Evolutionary conservation across 2,888 invertebrate species (phyloP), one percentile per base, ranked within the genome.

Genomic region (Rosalia funebris): DNA sequence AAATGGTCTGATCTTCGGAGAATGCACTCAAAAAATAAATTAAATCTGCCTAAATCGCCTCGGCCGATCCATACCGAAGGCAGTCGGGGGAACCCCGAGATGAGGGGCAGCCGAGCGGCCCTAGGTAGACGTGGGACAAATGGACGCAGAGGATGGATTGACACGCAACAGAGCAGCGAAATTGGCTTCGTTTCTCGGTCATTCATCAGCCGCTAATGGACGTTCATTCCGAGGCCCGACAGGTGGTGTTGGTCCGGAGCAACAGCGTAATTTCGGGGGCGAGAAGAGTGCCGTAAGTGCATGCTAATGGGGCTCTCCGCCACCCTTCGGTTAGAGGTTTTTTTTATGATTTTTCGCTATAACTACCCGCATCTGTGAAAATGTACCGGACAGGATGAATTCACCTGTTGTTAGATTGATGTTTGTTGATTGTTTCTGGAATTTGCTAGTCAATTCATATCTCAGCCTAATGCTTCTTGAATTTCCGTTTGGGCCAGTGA

Each of bases 111-210:
- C 17, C 36, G 46, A 46, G 46, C 25, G 14, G 36, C 11, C 20
- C 34, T 37, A 36, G 47, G 45, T 32, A 47, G 55, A n/a, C n/a
- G 55, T 54, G 17, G 61, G 57, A 61, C 61, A 57, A 62, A 66
- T 60, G 56, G 52, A 57, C 63, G 62, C 47, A 52, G 55, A 39
- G 62, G 58, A 63, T 59, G 60, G 67, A 67, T 67, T 72, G 75
- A 71, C 75, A 73, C 71, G 76, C 75, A 75, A 75, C 75, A 75
- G 77, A 73, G 74, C 75, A 74, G 71, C 74, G 77, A 76, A 78
- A 79, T 79, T 78, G 78, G 77, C 77, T 78, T 76, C 77, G 77
- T 78, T 77, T 77, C 75, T 77, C 75, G 75, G 75, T 75, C 78
- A 78, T 79, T 79, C 77, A 78, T 79, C 79, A 79, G 76, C 70